Conservation (phyloP, 2,113 vertebrate genomes). For the Calonectris borealis region DNA sequence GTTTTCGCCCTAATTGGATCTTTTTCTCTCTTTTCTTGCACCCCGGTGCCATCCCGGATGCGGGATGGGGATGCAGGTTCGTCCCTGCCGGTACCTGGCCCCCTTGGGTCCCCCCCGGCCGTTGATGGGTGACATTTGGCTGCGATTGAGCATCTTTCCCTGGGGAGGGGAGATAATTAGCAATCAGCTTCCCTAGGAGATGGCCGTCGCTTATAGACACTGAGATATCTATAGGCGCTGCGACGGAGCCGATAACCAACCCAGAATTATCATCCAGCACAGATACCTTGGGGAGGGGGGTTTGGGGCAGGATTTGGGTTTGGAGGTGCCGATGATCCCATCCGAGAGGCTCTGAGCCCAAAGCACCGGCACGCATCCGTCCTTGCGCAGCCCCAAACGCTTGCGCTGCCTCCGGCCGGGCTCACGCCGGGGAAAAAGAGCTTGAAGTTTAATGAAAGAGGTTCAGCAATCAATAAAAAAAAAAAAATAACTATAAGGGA, state of each 20-base stretch:
- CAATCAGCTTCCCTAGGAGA: neutral
- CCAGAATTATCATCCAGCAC: neutral
- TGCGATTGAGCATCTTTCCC: neutral
- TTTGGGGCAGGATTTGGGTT: neutral
- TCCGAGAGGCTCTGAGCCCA: neutral
- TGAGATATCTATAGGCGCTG: fast-evolving
- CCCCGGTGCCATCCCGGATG: fast-evolving
- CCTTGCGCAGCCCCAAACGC: fast-evolving
- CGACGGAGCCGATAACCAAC: neutral
- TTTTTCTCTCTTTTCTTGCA: neutral
- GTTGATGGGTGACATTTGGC: neutral
- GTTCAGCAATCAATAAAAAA: neutral
- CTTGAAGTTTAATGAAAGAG: neutral
- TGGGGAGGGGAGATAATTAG: neutral
- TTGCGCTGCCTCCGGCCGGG: neutral
- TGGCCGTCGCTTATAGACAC: neutral
- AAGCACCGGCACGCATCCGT: neutral
- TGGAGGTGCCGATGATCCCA: neutral
- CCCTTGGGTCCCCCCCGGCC: fast-evolving
- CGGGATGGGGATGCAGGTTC: neutral
- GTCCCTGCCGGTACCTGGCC: fast-evolving
- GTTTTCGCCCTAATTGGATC: neutral
- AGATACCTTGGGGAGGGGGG: no score
- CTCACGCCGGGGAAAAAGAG: fast-evolving
- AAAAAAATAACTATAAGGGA: neutral